A percentile compares a stretch with the other conserved stretches of the same genome.
Conservation (phyloP, 2,888 invertebrate genomes). For the Omphaloscelis lunosa region DNA sequence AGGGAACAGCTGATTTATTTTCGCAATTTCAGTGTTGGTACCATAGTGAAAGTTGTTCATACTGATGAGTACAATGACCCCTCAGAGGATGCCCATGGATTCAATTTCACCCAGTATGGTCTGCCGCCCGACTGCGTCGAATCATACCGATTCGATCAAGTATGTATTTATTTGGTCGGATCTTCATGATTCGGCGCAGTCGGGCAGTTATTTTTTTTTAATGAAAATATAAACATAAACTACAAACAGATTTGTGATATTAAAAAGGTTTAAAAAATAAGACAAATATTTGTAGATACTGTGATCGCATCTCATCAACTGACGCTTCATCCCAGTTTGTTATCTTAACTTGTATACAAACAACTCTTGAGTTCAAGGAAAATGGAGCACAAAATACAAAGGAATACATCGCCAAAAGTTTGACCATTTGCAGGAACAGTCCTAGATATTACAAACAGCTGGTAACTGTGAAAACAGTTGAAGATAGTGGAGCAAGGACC, state of each 20-base stretch:
- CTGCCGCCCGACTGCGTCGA: too few species aligned
- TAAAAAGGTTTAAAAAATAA: neutral
- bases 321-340: neutral
- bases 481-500: conserved; percentile 41
- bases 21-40: too few species aligned
- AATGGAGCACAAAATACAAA: neutral
- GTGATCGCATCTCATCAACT: neutral
- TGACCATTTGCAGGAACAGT: neutral
- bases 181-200: too few species aligned
- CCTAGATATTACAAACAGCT: neutral
- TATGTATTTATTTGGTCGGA: too few species aligned
- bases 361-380: neutral
- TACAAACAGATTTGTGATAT: neutral
- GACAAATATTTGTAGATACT: neutral
- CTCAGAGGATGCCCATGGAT: too few species aligned
- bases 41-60: too few species aligned
- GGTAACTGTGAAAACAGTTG: conserved; percentile 24
- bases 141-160: too few species aligned
- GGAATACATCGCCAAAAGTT: neutral
- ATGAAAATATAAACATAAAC: neutral
- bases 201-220: too few species aligned
- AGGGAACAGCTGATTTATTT: too few species aligned
- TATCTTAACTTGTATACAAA: neutral
- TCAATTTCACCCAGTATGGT: too few species aligned
- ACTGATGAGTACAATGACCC: too few species aligned